Evolutionary conservation across 2,888 invertebrate genomes (phyloP), one percentile per base, ranked within the genome.

Genomic region (Rotaria macrura): DNA sequence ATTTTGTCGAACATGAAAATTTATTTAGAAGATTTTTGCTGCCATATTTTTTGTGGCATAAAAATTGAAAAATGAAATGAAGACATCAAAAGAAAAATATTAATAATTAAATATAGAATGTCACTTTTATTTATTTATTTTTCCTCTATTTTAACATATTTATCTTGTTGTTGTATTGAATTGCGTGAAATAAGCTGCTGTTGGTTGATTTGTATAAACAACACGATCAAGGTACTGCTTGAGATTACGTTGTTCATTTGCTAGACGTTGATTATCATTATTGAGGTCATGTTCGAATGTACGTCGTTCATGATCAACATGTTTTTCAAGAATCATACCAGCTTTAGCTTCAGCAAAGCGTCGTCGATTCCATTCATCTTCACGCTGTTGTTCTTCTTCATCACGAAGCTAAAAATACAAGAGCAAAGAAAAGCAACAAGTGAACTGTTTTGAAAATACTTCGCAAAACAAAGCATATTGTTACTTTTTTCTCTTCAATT

Each of bases 81-180:
- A 38, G 5, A 65, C 38, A 34, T 65, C 4, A 34, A 65, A 65
- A 65, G 38, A 65, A 14, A 65, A 65, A 65, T n/a, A 57, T 12
- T n/a, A n/a, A n/a, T n/a, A 57, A 29, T 57, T 10, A 14, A 29
- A 57, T n/a, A 17, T 29, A 57, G 14, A 57, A n/a, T 57, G 57
- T 57, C 7, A 54, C 9, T 47, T 47, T 47, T 47, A 14, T 3
- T 52, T 17, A 17, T 14, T 52, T 1, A 17, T 52, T 17, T 52
- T 49, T n/a, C n/a, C n/a, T 25, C 25, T 54, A 54, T 55, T 5
- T 65, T 34, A 14, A 65, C 38, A 5, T 29, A 29, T 90, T 92
- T 93, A 96, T 92, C 96, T 93, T 29, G 95, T 94, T 43, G 94
- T 93, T 87, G 93, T 95, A 90, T 96, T 96, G 90, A 96, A 96